Percentiles rank a stretch among this genome's conserved stretches.
phyloP scores from a whole-genome alignment of 2,797 vertebrate genomes.

The Cryptoprocta ferox region DNA sequence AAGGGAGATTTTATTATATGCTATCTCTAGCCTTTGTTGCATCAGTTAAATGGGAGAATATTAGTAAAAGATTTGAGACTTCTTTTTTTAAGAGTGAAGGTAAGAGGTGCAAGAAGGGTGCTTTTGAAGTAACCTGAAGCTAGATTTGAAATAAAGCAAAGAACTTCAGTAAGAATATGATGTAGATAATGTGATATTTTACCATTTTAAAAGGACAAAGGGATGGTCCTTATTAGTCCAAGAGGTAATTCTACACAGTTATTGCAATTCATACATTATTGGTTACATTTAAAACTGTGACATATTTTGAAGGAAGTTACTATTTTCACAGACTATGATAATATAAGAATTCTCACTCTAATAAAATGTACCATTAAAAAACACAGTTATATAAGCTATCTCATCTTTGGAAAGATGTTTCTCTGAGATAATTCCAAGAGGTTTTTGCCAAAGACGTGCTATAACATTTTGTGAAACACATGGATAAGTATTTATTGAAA shows the following conservation, averaged over 20 bases:
- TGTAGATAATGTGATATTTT: slow-evolving; percentile 56
- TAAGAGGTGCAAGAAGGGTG: slow-evolving; percentile 75
- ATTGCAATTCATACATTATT: slow-evolving; percentile 66
- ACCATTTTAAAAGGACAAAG: not conserved
- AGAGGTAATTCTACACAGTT: slow-evolving; percentile 57
- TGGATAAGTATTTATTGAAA: not conserved
- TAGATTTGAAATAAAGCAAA: slow-evolving; percentile 73
- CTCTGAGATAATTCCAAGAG: slow-evolving; percentile 18
- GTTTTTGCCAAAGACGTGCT: not conserved
- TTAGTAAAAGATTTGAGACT: slow-evolving; percentile 49
- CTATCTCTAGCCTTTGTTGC: slow-evolving; percentile 32
- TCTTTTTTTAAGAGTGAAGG: slow-evolving; percentile 66
- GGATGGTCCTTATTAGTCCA: slow-evolving; percentile 70
- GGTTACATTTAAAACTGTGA: slow-evolving; percentile 77
- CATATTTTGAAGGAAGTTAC: slow-evolving; percentile 73
- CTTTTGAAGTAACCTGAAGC: slow-evolving; percentile 62
- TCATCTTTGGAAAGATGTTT: not conserved
- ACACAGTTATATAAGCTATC: slow-evolving; percentile 1
- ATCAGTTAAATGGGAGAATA: slow-evolving; percentile 26
- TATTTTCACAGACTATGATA: slow-evolving; percentile 66
- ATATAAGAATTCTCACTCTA: slow-evolving; percentile 52
- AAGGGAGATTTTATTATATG: not conserved
- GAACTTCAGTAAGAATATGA: slow-evolving; percentile 31
- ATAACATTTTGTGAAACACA: not conserved
- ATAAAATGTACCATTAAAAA: not conserved